Evolutionary conservation across 2,888 invertebrate species (phyloP).

Genomic region (Drosophila formosana): DNA sequence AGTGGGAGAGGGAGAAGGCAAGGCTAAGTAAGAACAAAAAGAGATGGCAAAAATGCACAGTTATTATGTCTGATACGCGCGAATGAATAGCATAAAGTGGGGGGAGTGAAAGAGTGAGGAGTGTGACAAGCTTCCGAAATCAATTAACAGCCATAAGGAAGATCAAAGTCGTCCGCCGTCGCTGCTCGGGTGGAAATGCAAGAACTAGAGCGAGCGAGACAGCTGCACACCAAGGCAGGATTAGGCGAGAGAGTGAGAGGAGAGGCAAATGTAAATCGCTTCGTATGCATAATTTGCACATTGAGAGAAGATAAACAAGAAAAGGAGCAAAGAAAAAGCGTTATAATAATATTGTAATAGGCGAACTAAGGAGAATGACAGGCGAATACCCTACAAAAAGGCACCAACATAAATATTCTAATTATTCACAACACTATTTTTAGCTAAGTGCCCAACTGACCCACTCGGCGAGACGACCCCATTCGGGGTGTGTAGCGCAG

Average conservation of each 20-base stretch:
- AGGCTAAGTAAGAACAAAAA: constrained; percentile 11
- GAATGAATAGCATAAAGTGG: constrained; percentile 14
- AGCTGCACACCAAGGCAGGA: background rate
- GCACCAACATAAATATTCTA: background rate
- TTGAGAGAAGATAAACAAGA: constrained; percentile 31
- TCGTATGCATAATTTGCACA: constrained; percentile 59
- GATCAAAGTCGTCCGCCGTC: constrained; percentile 55
- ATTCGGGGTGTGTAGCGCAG: background rate
- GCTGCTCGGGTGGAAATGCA: constrained; percentile 44
- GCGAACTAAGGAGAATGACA: constrained; percentile 1
- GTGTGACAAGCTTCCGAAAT: constrained; percentile 46
- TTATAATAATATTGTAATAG: constrained; percentile 37
- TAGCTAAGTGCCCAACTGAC: background rate
- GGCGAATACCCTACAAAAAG: constrained; percentile 23
- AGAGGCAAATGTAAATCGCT: constrained; percentile 39
- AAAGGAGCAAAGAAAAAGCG: constrained; percentile 26
- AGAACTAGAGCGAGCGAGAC: constrained; percentile 24
- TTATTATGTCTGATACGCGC: constrained; percentile 45
- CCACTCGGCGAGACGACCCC: constrained; percentile 10
- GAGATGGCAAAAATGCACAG: constrained; percentile 39
- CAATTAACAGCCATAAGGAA: constrained; percentile 57
- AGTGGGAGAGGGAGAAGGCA: background rate
- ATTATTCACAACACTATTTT: background rate
- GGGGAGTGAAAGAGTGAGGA: constrained; percentile 4
- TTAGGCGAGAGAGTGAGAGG: background rate